Conservation (phyloP, 2,113 vertebrate species). For the Eulemur rufifrons region DNA sequence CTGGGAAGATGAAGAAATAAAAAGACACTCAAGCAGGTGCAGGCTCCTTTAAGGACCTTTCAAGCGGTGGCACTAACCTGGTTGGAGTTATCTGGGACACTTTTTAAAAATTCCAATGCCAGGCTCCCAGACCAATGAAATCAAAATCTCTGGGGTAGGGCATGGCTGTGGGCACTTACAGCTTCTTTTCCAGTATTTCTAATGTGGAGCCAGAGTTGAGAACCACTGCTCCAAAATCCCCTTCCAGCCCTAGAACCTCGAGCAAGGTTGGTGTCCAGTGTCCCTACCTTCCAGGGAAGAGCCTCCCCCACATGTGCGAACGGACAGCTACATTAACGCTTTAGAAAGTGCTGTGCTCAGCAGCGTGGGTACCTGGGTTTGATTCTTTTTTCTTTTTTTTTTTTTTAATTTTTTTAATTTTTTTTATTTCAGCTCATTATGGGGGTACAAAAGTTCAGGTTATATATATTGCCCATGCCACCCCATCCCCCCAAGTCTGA, state of each 20-base stretch:
- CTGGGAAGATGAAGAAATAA: neutral
- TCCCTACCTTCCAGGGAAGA: accelerated
- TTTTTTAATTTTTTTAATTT: too few species aligned
- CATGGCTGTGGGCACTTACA: neutral
- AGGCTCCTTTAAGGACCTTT: too few species aligned
- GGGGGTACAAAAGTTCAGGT: too few species aligned
- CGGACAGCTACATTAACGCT: neutral
- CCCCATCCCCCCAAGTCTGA: too few species aligned
- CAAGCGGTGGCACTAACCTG: accelerated
- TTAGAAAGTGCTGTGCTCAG: neutral
- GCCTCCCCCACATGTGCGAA: accelerated
- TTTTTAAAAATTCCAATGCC: neutral
- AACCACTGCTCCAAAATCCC: neutral
- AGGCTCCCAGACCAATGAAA: neutral
- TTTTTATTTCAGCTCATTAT: too few species aligned
- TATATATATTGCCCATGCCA: too few species aligned
- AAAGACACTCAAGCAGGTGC: neutral
- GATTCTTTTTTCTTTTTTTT: too few species aligned
- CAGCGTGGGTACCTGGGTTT: neutral
- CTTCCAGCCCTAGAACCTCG: neutral
- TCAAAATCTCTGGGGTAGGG: neutral
- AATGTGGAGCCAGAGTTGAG: neutral
- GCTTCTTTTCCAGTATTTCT: neutral
- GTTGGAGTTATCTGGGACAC: neutral
- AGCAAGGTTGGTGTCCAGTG: neutral